Evolutionary conservation across 2,113 vertebrate genomes (phyloP), one percentile per base, ranked within the genome.

Genomic region (Axis porcinus): DNA sequence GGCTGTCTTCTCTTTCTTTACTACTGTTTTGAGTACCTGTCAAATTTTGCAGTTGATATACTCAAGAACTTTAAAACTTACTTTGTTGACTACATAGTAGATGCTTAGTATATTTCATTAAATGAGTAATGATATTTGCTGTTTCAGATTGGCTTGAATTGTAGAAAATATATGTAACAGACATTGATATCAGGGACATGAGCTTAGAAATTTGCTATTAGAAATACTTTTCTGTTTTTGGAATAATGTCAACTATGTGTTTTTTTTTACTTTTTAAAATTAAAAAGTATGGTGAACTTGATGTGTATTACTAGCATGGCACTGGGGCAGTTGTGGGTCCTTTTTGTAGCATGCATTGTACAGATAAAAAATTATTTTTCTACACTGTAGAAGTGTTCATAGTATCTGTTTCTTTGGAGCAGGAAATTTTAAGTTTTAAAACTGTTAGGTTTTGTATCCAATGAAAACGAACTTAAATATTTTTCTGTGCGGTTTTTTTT

Each of bases 371-470:
- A 47, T 81, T 96, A 43, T 1, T 97, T 91, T 79, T 96, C 27
- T 95, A 1, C 10, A 62, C 94, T 21, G 74, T 33, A 1, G 1
- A 95, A 76, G 6, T 95, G 16, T 33, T 93, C n/a, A 60, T 28
- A 47, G 67, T 87, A 43, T 45, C 89, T 97, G 91, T 95, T 95
- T 86, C 50, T 97, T 97, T 81, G 45, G 33, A 79, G 1, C 87
- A 62, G 45, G 57, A 91, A 45, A 55, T 96, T 92, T 95, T 86
- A 89, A 96, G 50, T 91, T 97, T 93, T 95, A 91, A 85, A 91
- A 76, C 54, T 74, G 6, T 70, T 92, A 62, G 52, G 50, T 54
- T 88, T 88, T 70, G 88, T 89, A 43, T 81, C 33, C 6, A 4
- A 93, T 96, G 79, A 76, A 95, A 94, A 6, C 14, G 89, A 92